Evolutionary conservation across 2,888 invertebrate species (phyloP).

Genomic region (Megastigmus dorsalis): DNA sequence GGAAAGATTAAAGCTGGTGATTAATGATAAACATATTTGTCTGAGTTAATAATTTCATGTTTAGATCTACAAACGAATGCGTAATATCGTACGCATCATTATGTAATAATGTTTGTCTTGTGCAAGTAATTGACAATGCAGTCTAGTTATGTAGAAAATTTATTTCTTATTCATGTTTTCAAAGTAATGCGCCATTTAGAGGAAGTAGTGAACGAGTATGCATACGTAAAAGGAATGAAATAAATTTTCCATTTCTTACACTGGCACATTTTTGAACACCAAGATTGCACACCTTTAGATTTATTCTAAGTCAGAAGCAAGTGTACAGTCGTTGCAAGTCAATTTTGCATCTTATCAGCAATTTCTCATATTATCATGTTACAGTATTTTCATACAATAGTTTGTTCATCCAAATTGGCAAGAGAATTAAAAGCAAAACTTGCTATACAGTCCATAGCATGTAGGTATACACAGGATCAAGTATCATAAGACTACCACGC

Average conservation of each 20-base stretch:
- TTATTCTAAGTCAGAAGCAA: constrained; percentile 27
- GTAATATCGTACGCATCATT: constrained; percentile 25
- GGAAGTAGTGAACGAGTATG: background rate
- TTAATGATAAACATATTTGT: background rate
- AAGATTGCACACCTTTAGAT: constrained; percentile 29
- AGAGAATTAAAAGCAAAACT: constrained; percentile 31
- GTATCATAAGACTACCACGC: constrained; percentile 32
- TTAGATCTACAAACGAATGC: constrained; percentile 24
- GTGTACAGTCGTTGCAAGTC: constrained; percentile 34
- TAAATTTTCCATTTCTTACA: constrained; percentile 46
- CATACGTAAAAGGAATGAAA: constrained; percentile 6
- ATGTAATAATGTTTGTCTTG: constrained; percentile 19
- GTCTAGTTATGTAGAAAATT: constrained; percentile 41
- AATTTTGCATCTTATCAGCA: constrained; percentile 2
- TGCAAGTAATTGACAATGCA: constrained; percentile 40
- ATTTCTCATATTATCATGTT: constrained; percentile 20
- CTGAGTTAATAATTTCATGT: background rate
- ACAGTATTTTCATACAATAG: constrained; percentile 40
- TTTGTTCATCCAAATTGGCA: constrained; percentile 21
- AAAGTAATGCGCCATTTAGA: background rate
- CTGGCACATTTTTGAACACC: constrained; percentile 37
- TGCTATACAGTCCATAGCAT: constrained; percentile 26
- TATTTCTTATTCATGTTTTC: constrained; percentile 22
- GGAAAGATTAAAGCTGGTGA: background rate
- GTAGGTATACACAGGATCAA: constrained; percentile 44